Evolutionary conservation across 2,888 invertebrate species (phyloP), one percentile per base, ranked within the genome.

Genomic region (Cremastinae sp.): DNA sequence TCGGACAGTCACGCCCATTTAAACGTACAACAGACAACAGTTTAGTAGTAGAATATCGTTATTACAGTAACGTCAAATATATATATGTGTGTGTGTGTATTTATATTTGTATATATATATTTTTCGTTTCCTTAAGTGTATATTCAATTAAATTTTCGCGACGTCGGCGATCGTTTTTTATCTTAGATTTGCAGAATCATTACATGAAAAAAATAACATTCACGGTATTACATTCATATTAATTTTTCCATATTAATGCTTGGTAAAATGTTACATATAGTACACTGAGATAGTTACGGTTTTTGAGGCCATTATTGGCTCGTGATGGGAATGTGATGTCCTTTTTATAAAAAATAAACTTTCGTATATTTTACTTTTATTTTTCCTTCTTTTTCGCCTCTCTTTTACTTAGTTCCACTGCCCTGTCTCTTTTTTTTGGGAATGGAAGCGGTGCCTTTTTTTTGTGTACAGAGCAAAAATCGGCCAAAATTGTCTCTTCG

Each of bases 21-120:
- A 84, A 87, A 86, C 85, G 84, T 87, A 87, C 85, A 88, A 88
- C 88, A 87, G 88, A 88, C 86, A 88, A 88, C 87, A 87, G 84
- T 88, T 84, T 86, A 87, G 85, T 84, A 85, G 86, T 87, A 87
- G 86, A 88, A 87, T 87, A 88, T 87, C 83, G 84, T 87, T 87
- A 87, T 84, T 87, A 87, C 83, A 85, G 82, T 87, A 88, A 88
- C 87, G 85, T 86, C 84, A 85, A 86, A 85, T 87, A 85, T 83
- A 83, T 84, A 75, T 77, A 64, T 74, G 47, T 74, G 75, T 80
- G 68, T 75, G 51, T 64, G 45, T 75, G 28, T 76, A 56, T 71
- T 35, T 66, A 62, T 81, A 74, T 79, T 74, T 78, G 64, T 79
- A 68, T 78, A 66, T 75, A 49, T 55, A 56, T 77, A 53, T 80